Evolutionary conservation across 1,140 invertebrate species (phyloP), one percentile per base, ranked within the genome.

Genomic region (Dysdera silvatica): DNA sequence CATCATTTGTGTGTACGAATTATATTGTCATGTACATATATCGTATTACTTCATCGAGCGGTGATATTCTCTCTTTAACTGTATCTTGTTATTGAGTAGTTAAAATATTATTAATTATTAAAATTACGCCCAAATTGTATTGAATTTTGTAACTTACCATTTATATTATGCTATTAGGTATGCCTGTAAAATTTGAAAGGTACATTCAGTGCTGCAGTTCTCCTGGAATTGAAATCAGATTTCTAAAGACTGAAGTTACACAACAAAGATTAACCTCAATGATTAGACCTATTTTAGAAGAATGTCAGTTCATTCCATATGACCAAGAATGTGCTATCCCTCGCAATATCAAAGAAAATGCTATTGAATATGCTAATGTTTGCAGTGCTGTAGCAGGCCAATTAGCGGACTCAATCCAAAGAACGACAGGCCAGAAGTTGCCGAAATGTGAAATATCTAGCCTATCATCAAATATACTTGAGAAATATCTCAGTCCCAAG

Each of bases 181-280:
- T 63, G 33, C 53, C 61, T 16, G 61, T 55, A 2, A 56, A 35
- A 4, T 63, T 24, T 20, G 40, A 63, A 16, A 18, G 20, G 20
- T 20, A 40, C 7, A 63, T 33, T 31, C 18, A 31, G 8, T 48
- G 18, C 12, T 63, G 61, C n/a, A 52, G 61, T n/a, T 49, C 88
- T 43, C 91, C 89, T 5, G 93, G 92, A 32, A 81, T 97, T 28
- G 91, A 95, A 77, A 78, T 97, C 12, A 82, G 87, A 68, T 92
- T 91, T 43, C 81, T 97, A 72, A 95, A 94, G 75, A 86, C 89
- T 0, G 88, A 88, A 64, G 77, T 93, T 5, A 90, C 92, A 2
- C 88, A 90, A 24, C 81, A 87, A 61, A 83, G 89, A 92, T 74
- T 74, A 84, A n/a, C n/a, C n/a, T n/a, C n/a, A n/a, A n/a, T n/a